Conservation (phyloP, 1,140 invertebrate species). For the Drosophila pseudoananassae region DNA sequence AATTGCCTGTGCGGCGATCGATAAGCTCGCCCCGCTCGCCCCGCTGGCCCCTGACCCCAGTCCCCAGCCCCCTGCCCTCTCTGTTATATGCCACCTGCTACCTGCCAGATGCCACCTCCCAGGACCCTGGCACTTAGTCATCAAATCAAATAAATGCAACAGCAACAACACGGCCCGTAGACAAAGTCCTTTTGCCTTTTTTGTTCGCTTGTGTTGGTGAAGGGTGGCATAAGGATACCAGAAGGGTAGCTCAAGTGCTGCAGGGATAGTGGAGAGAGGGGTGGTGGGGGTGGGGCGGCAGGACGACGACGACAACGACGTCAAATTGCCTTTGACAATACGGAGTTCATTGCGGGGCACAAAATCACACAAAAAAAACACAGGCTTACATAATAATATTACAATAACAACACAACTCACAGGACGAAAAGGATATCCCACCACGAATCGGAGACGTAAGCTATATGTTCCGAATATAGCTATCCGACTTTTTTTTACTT, state of each 20-base stretch:
- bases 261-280: neutral
- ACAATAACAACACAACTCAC: conserved; percentile 46
- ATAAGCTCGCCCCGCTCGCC: conserved; percentile 7
- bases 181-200: neutral
- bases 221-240: conserved; percentile 17
- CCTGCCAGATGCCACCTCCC: conserved; percentile 1
- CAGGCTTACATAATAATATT: conserved; percentile 60
- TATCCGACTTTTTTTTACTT: neutral
- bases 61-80: conserved; percentile 1
- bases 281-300: neutral
- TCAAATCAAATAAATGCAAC: conserved; percentile 54
- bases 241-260: neutral
- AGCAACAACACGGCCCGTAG: conserved; percentile 28
- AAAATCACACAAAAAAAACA: conserved; percentile 27
- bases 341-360: conserved; percentile 58
- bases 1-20: conserved; percentile 35
- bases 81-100: neutral
- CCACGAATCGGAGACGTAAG: neutral
- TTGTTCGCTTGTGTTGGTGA: conserved; percentile 3
- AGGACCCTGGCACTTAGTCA: conserved; percentile 41
- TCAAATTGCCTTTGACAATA: conserved; percentile 63
- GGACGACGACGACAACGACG: neutral
- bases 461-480: conserved; percentile 1
- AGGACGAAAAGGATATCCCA: conserved; percentile 17
- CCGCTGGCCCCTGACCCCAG: neutral